A percentile compares a stretch with the other conserved stretches of the same genome.
phyloP scores from a whole-genome alignment of 2,888 invertebrate species.

The Nymphalis polychloros region DNA sequence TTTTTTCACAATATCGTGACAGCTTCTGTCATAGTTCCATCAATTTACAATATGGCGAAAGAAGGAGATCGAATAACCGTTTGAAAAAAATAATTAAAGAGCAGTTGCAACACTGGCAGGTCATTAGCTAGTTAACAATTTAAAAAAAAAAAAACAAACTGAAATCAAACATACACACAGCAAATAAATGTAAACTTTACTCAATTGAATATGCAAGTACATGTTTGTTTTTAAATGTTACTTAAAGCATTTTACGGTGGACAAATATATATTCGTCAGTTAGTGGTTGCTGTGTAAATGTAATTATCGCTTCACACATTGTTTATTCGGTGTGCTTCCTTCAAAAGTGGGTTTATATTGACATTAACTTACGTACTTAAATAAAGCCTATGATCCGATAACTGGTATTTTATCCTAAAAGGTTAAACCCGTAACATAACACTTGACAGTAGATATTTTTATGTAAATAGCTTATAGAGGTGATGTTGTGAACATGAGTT shows the following conservation, averaged over 20 bases:
- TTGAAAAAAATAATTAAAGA: too few relatives aligned
- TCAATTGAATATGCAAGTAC: constrained; percentile 31
- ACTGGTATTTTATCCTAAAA: constrained; percentile 10
- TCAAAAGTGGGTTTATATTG: constrained; percentile 17
- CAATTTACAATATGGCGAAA: too few relatives aligned
- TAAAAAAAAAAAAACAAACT: too few relatives aligned
- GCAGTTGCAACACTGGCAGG: too few relatives aligned
- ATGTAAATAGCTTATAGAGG: background rate
- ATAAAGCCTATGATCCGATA: background rate
- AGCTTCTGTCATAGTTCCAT: too few relatives aligned
- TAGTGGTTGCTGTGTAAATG: constrained; percentile 32
- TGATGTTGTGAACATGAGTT: too few relatives aligned
- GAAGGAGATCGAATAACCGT: too few relatives aligned
- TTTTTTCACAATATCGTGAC: too few relatives aligned
- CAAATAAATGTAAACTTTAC: constrained; percentile 21
- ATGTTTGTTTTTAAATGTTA: constrained; percentile 19
- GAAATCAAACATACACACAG: constrained; percentile 10
- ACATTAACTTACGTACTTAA: constrained; percentile 8
- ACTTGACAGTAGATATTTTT: background rate
- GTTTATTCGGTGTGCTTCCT: constrained; percentile 18
- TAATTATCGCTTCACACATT: constrained; percentile 30
- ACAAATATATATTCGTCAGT: constrained; percentile 16
- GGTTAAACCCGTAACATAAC: background rate
- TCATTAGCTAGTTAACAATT: too few relatives aligned
- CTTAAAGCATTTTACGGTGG: constrained; percentile 27